A percentile compares a stretch with the other conserved stretches of the same genome.
Evolutionary conservation across 2,888 invertebrate species (phyloP).

Genomic region (Drosophila meridionalis): DNA sequence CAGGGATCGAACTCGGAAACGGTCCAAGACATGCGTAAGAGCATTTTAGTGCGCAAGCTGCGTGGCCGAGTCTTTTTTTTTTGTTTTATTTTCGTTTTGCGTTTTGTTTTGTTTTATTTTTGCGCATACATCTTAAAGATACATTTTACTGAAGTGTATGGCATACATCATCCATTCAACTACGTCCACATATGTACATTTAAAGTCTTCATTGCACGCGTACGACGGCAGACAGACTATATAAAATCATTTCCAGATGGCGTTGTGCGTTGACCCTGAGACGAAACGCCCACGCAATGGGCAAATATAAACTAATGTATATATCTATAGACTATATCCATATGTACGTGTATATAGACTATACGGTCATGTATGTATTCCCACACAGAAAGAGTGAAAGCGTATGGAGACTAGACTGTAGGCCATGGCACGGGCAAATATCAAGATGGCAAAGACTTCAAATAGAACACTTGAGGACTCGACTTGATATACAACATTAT

Average conservation of each 20-base stretch:
- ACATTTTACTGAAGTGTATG: constrained; percentile 78
- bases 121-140: constrained; percentile 61
- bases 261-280: constrained; percentile 78
- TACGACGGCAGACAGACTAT: constrained; percentile 28
- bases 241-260: constrained; percentile 61
- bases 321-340: constrained; percentile 35
- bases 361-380: neutral
- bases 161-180: constrained; percentile 71
- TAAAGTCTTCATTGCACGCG: constrained; percentile 56
- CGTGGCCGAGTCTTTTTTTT: constrained; percentile 16
- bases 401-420: constrained; percentile 1
- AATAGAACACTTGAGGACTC: constrained; percentile 40
- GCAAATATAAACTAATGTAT: constrained; percentile 72
- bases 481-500: constrained; percentile 36
- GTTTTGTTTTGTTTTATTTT: neutral
- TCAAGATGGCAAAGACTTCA: constrained; percentile 54
- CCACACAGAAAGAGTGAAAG: constrained; percentile 9
- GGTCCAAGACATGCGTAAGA: constrained; percentile 75
- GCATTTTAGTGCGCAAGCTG: constrained; percentile 58
- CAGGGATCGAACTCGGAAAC: constrained; percentile 66
- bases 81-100: neutral
- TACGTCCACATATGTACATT: constrained; percentile 38
- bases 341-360: neutral
- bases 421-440: constrained; percentile 11
- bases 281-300: constrained; percentile 74